Base-by-base conservation (phyloP, 2,797 vertebrate genomes). In the Pantherophis alleghaniensis region DNA sequence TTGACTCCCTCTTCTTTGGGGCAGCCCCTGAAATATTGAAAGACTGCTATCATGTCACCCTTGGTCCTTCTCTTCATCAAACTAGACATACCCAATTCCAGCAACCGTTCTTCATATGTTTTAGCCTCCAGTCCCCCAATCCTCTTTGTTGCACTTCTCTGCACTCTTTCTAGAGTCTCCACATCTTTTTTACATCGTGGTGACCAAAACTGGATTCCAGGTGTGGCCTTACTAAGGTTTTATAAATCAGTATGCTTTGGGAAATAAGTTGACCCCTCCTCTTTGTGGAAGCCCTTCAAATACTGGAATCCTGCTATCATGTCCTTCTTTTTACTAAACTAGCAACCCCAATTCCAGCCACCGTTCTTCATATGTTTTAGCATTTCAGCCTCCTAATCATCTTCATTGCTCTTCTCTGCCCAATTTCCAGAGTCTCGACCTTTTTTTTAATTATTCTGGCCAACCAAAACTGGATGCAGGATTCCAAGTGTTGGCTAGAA, bases 31-130 rank as follows among this genome's bases (percentile, higher is more conserved):
- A 66, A 1, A 86, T 28, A 53, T 3, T 28, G 86, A 13, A 26
- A 14, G 42, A 42, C 42, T 0, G 14, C 5, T 59, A 37, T 11
- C 32, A 6, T 37, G 47, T 51, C 47, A 7, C 47, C 47, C 47
- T 7, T 51, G 1, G n/a, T 57, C 55, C 9, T 57, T 20, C n/a
- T 59, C 0, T n/a, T 13, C 28, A 1, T 2, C 2, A 14, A 0
- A n/a, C 12, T 2, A 13, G 63, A 1, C 26, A 13, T 1, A n/a
- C 12, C 12, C 12, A 66, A 0, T n/a, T 66, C 28, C 28, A 0
- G 11, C 12, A 66, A 13, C 1, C 0, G 1, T 13, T 66, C 61
- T 12, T 63, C 11, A 0, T 28, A 63, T 42, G 42, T 28, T 3
- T n/a, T 2, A 20, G 12, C 5, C 55, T 26, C 0, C n/a, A 51